These are phyloP conservation scores for Lucilia cuprina DNA, from an alignment of 1,140 invertebrate species.

Conservation along the genomic window DNA sequence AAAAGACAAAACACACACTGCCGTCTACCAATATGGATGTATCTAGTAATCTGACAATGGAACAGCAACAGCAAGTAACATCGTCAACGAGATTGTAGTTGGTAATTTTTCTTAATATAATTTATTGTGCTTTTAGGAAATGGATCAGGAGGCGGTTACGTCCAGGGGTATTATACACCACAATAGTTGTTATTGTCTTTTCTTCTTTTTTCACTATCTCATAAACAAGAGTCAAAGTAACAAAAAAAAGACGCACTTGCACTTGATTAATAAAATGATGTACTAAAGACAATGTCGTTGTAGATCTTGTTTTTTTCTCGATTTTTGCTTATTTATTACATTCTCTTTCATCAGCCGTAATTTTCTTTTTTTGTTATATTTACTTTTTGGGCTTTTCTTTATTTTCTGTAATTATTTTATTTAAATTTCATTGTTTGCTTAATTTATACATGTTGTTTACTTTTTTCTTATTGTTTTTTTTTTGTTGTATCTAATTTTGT, in stretches of 20 bases:
- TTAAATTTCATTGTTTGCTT: background rate
- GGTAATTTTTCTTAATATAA: background rate
- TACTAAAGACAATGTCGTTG: background rate
- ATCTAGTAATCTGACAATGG: background rate
- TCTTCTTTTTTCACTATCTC: background rate
- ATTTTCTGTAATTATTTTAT: conserved; percentile 1
- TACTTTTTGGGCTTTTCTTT: background rate
- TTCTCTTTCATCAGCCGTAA: background rate
- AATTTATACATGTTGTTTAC: background rate
- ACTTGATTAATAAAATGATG: background rate
- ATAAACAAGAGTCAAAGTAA: background rate
- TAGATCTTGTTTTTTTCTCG: background rate
- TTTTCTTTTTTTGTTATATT: background rate
- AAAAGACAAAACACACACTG: background rate
- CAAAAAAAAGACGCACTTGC: conserved; percentile 5
- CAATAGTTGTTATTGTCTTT: background rate
- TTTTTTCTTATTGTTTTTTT: background rate
- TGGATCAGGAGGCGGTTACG: background rate
- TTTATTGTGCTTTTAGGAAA: background rate
- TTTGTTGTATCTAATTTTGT: background rate
- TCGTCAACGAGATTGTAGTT: background rate
- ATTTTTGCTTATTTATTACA: background rate
- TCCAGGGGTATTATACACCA: background rate
- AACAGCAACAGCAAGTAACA: background rate
- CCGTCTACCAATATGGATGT: background rate